Evolutionary conservation across 2,888 invertebrate genomes (phyloP), one percentile per base, ranked within the genome.

Genomic region (Nephrotoma appendiculata): DNA sequence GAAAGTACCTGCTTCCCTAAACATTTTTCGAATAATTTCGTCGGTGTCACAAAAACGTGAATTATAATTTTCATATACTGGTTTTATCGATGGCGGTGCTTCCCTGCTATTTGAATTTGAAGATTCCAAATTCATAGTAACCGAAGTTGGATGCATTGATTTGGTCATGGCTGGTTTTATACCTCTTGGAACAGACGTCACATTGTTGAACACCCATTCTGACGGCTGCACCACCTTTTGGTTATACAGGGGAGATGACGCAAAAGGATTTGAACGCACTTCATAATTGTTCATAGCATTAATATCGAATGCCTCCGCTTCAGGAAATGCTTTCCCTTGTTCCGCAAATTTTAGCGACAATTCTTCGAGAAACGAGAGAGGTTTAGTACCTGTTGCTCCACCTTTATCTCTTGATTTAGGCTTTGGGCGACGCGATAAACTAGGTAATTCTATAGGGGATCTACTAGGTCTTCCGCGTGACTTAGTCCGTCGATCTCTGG

Each of bases 291-390:
- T 86, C 19, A 86, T n/a, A 7, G 41, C 86, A 31, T 48, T 44
- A 31, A n/a, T 44, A n/a, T 86, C 41, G 6, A 86, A 52, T n/a
- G 9, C 15, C 1, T 86, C 86, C 0, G 9, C 41, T 86, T 86
- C 86, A 6, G 86, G 86, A 86, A 86, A 86, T 7, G 86, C 9
- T 86, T 86, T 41, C 3, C 86, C 86, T 6, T 57, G 52, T 5
- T 52, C 86, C 2, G 86, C 86, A 15, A 86, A 86, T 52, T 52
- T 86, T 86, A 15, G 52, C 12, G 86, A 52, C 9, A 86, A 57
- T 31, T 86, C 86, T 57, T 86, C 86, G 2, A 86, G 42, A 86
- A 86, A 86, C 9, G 85, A 85, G 4, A 85, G 15, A 44, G 43
- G 2, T 19, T 44, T 42, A 7, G 15, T n/a, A 48, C 52, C 19